Percentiles rank a stretch among this genome's conserved stretches.
Conservation (phyloP, 2,888 invertebrate genomes). For the Malthinus seriepunctatus region DNA sequence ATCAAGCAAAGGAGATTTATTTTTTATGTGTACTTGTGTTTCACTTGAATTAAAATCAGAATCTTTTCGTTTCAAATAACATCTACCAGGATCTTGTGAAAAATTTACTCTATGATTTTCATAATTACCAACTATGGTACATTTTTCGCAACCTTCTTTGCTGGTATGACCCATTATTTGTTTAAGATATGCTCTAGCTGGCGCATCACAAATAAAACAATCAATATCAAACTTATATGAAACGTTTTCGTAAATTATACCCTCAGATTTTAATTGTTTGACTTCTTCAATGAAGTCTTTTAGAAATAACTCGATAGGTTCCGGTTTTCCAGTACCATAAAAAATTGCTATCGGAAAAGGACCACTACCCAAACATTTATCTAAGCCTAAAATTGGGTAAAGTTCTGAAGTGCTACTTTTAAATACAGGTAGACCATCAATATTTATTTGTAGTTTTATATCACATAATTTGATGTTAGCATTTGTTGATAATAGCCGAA, state of each 20-base stretch:
- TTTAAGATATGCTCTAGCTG: not conserved
- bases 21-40: not conserved
- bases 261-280: not conserved
- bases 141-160: not conserved
- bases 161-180: not conserved
- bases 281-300: constrained; percentile 24
- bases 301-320: constrained; percentile 20
- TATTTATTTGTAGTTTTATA: constrained; percentile 28
- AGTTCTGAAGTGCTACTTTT: constrained; percentile 25
- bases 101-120: not conserved
- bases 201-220: not conserved
- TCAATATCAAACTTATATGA: too few relatives aligned
- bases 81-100: not conserved
- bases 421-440: constrained; percentile 30
- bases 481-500: not conserved
- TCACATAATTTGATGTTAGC: not conserved
- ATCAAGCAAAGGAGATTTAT: not conserved
- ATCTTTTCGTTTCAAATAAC: not conserved
- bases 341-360: constrained; percentile 27
- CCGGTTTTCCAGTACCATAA: constrained; percentile 20
- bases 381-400: constrained; percentile 25
- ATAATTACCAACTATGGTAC: not conserved
- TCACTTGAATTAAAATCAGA: not conserved
- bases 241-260: not conserved
- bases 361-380: constrained; percentile 15